Conservation (phyloP, 2,797 vertebrate genomes). For the Notolabrus celidotus region DNA sequence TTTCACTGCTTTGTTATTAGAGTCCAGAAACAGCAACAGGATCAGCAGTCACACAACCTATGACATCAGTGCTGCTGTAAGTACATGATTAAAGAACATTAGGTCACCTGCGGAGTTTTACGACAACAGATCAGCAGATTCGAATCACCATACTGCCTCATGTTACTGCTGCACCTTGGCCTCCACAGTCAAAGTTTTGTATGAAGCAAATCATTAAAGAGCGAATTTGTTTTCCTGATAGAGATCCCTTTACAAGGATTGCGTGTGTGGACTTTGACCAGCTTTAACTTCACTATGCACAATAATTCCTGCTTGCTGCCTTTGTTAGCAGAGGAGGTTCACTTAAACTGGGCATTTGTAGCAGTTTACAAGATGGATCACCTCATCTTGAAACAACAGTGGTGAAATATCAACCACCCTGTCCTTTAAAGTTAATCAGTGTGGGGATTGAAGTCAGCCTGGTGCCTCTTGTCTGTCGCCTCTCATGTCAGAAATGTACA, state of each 20-base stretch:
- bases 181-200: neutral
- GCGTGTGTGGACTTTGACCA: conserved; percentile 49
- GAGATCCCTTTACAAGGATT: conserved; percentile 15
- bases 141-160: conserved; percentile 7
- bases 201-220: conserved; percentile 20
- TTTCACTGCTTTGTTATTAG: conserved; percentile 12
- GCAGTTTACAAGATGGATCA: neutral
- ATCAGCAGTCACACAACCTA: conserved; percentile 26
- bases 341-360: neutral
- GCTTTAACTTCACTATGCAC: neutral
- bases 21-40: conserved; percentile 8
- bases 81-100: conserved; percentile 34
- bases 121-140: conserved; percentile 15
- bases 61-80: conserved; percentile 52
- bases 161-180: conserved; percentile 22
- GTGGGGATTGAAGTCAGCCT: neutral
- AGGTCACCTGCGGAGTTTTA: conserved; percentile 24
- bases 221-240: conserved; percentile 18
- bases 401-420: conserved; percentile 19
- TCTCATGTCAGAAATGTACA: neutral
- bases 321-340: conserved; percentile 6
- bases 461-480: neutral
- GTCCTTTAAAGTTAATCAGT: conserved; percentile 34
- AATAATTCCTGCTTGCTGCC: neutral
- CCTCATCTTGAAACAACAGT: conserved; percentile 1